These are phyloP conservation scores for Unio pictorum DNA, from an alignment of 2,888 invertebrate species.

Conservation along the genomic window DNA sequence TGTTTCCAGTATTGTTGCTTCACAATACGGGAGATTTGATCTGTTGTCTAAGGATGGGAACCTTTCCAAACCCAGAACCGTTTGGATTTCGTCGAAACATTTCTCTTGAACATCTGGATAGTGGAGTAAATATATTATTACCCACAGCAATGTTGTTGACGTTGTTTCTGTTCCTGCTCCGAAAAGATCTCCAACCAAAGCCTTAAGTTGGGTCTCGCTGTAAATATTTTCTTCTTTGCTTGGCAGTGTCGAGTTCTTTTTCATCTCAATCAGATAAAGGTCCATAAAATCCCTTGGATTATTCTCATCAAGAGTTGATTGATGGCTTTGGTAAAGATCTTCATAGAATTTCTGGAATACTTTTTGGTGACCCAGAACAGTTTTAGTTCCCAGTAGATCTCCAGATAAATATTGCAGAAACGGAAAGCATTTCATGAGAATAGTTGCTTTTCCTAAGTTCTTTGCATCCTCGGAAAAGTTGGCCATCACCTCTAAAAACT, in stretches of 20 bases:
- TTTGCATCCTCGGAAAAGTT: neutral
- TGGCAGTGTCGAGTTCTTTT: too few relatives aligned
- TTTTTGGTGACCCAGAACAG: neutral
- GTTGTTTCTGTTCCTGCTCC: constrained; percentile 24
- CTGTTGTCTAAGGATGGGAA: constrained; percentile 3
- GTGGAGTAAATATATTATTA: constrained; percentile 12
- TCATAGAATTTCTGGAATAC: neutral
- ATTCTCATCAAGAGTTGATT: too few relatives aligned
- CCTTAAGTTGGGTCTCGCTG: neutral
- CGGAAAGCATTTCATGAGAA: constrained; percentile 3
- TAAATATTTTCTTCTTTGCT: too few relatives aligned
- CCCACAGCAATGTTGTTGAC: constrained; percentile 16
- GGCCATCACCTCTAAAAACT: neutral
- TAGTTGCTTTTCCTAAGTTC: too few relatives aligned
- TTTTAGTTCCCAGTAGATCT: constrained; percentile 7
- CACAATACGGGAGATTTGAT: neutral
- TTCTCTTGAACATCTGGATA: constrained; percentile 22
- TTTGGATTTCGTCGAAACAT: constrained; percentile 13
- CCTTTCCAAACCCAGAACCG: constrained; percentile 8
- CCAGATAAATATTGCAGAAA: constrained; percentile 6
- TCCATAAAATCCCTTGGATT: too few relatives aligned
- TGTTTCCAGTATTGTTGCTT: constrained; percentile 1
- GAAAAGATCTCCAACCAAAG: constrained; percentile 17
- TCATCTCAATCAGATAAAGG: too few relatives aligned
- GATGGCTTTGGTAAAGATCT: neutral